Percentiles rank a stretch among this genome's conserved stretches.
phyloP scores from a whole-genome alignment of 2,888 invertebrate species.

The Caenorhabditis wallacei region DNA sequence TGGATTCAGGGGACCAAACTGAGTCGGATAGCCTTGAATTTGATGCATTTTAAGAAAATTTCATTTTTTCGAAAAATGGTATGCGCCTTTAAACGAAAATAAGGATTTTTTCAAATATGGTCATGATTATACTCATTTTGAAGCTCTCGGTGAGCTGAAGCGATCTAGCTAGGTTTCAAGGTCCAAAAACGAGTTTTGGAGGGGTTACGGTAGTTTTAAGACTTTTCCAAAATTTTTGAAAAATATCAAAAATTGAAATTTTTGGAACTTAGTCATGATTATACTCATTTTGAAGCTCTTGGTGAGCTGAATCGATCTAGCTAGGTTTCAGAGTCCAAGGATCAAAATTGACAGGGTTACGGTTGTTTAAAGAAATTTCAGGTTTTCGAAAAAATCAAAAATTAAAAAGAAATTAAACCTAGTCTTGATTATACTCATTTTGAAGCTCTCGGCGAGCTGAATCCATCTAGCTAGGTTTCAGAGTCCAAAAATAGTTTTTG shows the following conservation, averaged over 20 bases:
- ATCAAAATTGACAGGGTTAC: neutral
- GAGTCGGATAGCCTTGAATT: too few relatives aligned
- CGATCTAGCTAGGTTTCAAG: neutral
- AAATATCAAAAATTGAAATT: neutral
- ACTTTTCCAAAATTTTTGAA: neutral
- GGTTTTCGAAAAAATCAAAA: neutral
- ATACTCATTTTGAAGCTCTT: neutral
- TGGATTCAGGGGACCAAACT: too few relatives aligned
- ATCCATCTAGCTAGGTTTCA: neutral
- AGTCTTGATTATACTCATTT: neutral
- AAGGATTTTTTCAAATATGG: neutral
- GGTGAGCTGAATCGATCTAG: neutral
- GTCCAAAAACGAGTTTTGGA: neutral
- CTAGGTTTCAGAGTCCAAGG: neutral
- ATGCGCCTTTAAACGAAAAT: neutral
- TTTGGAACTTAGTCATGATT: neutral
- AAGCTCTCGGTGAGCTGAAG: neutral
- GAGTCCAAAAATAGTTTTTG: too few relatives aligned
- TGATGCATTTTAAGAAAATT: too few relatives aligned
- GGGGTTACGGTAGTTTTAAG: too few relatives aligned
- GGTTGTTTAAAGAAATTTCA: neutral
- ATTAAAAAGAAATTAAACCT: too few relatives aligned
- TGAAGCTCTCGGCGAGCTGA: neutral
- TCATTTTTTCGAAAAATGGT: too few relatives aligned
- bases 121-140: neutral